A percentile compares a stretch with the other conserved stretches of the same genome.
Evolutionary conservation across 1,140 invertebrate species (phyloP).

Genomic region (Drosophila prosaltans): DNA sequence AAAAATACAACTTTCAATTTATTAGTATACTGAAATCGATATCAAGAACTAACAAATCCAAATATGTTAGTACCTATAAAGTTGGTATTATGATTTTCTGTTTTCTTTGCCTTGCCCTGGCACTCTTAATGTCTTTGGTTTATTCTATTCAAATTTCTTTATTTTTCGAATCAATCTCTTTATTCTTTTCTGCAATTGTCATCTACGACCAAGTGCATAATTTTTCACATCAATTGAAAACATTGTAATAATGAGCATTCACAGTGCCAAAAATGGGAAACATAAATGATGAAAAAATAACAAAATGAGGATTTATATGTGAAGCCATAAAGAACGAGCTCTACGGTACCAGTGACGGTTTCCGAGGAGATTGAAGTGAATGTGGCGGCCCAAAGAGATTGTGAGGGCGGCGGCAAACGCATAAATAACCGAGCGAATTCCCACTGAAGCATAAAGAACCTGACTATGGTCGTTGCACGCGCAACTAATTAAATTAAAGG

Average conservation of each 20-base stretch:
- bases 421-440: slow-evolving; percentile 65
- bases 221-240: slow-evolving; percentile 15
- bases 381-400: too few relatives aligned
- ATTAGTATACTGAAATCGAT: too few relatives aligned
- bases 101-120: too few relatives aligned
- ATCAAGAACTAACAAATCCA: too few relatives aligned
- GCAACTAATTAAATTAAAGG: slow-evolving; percentile 78
- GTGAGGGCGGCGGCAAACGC: slow-evolving; percentile 20
- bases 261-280: slow-evolving; percentile 25
- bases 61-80: too few relatives aligned
- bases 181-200: slow-evolving; percentile 9
- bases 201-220: neutral
- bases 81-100: too few relatives aligned
- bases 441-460: slow-evolving; percentile 65
- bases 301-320: slow-evolving; percentile 77
- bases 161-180: too few relatives aligned
- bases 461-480: slow-evolving; percentile 61
- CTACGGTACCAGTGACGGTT: slow-evolving; percentile 16
- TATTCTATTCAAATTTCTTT: too few relatives aligned
- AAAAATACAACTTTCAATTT: too few relatives aligned
- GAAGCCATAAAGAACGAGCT: slow-evolving; percentile 78
- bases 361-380: neutral
- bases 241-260: neutral
- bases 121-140: too few relatives aligned
- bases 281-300: slow-evolving; percentile 64